Base-by-base conservation (phyloP, 2,113 vertebrate species). In the Salvelinus alpinus region DNA sequence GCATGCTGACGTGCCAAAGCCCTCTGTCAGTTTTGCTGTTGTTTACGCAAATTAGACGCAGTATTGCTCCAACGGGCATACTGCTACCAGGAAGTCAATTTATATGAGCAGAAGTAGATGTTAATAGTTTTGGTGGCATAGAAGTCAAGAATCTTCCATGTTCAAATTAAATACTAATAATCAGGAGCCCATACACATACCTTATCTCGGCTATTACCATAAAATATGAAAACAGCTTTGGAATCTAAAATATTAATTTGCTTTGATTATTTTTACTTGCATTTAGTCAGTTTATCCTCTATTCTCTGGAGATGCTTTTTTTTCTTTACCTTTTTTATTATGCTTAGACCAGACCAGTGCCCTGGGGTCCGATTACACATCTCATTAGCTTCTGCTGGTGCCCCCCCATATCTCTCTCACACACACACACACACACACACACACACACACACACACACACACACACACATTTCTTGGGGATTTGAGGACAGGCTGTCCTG, bases 291-390 rank as follows among this genome's bases (percentile, higher is more conserved):
- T 44, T 9, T 44, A 3, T 11, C 9, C 38, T 44, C 38, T 0
- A 2, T 44, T 44, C 8, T 44, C 29, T 14, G 38, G 38, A 11
- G 38, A 44, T 44, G 65, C 80, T 57, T 66, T 71, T 82, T 80
- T 82, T 80, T 90, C 75, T 84, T 84, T 78, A 80, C 76, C 78
- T 87, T 85, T 91, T 44, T 12, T 88, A 87, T 90, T 82, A 84
- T 3, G 9, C 74, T 78, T 59, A 73, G 74, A 67, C 72, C 7
- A 73, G 74, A 70, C 72, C 8, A 24, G 84, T 77, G 83, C 85
- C 80, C 81, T 68, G 14, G 76, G 78, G 73, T 86, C 75, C 79
- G 83, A 88, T 90, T 90, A 86, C 86, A 85, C 78, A 91, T 91
- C 87, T 84, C 74, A 88, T 90, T 86, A 88, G 84, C 68, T 62